Base-by-base conservation (phyloP, 2,113 vertebrate species). In the Pseudonaja textilis region DNA sequence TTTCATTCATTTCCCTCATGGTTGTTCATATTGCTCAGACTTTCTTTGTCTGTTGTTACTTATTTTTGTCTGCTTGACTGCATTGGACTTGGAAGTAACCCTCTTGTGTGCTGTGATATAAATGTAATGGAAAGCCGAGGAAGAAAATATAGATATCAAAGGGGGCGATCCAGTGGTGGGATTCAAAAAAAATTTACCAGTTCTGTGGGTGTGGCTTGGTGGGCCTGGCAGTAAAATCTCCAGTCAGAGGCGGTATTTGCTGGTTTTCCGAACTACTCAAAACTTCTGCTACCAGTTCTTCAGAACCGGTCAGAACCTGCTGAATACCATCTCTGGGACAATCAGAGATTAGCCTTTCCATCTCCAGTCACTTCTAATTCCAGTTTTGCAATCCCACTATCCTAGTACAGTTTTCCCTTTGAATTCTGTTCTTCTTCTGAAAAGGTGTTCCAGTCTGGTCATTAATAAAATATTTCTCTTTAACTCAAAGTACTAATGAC, bases 71-170 rank as follows among this genome's bases (percentile, higher is more conserved):
- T 34, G 39, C 64, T 52, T 45, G 50, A 25, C 50, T 92, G 59
- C 81, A 39, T 45, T 92, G 69, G 69, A 61, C 50, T 89, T 92
- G 69, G 91, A 92, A 92, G 61, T 88, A 87, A 34, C 85, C 85
- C 47, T 16, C 29, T 57, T 61, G 23, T 29, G 34, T 87, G 50
- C 81, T 91, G 59, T n/a, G 55, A 91, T 61, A 86, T 18, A 50
- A 88, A 91, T 61, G 47, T 18, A n/a, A 88, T 18, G 57, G 29
- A 55, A 89, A 88, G 50, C 86, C 52, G 29, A 52, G 88, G 86
- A 92, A 50, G 23, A 39, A n/a, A 54, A 39, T 42, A 39, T 29
- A 52, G 74, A 56, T 61, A n/a, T 92, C 91, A 92, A 89, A 92
- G 86, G 2, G 14, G 64, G 34, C 5, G 34, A 74, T 34, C n/a